Percentiles rank a stretch among this genome's conserved stretches.
These are phyloP conservation scores for Aphidius colemani DNA, from an alignment of 2,888 invertebrate species.

Conservation along the genomic window DNA sequence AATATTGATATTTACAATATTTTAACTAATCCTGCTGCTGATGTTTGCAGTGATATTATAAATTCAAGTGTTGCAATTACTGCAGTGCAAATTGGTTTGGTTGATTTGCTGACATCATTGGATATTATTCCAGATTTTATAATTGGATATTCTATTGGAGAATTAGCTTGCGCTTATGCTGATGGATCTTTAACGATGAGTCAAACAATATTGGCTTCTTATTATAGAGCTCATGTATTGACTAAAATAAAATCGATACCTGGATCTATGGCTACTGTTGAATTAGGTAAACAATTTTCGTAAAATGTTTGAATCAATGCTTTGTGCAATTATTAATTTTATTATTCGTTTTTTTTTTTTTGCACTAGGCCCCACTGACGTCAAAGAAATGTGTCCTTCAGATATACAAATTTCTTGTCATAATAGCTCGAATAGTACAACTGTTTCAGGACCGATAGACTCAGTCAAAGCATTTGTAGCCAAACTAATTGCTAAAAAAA, in stretches of 20 bases:
- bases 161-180: slow-evolving; percentile 93
- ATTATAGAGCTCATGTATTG: slow-evolving; percentile 46
- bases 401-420: slow-evolving; percentile 87
- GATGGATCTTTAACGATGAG: slow-evolving; percentile 75
- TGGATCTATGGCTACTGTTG: slow-evolving; percentile 90
- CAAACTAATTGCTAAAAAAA: slow-evolving; percentile 70
- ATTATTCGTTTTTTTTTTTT: too few species aligned
- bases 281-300: slow-evolving; percentile 61
- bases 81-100: slow-evolving; percentile 69
- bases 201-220: slow-evolving; percentile 50
- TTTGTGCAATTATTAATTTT: too few species aligned
- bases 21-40: slow-evolving; percentile 65
- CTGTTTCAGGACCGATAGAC: slow-evolving; percentile 83
- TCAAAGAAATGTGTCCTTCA: slow-evolving; percentile 71
- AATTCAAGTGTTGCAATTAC: slow-evolving; percentile 77
- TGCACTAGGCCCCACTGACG: slow-evolving; percentile 44
- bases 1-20: slow-evolving; percentile 69
- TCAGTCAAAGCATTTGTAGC: slow-evolving; percentile 70
- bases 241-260: too few species aligned
- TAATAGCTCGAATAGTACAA: slow-evolving; percentile 83
- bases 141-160: slow-evolving; percentile 92
- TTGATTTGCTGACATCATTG: slow-evolving; percentile 67
- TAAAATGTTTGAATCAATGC: too few species aligned
- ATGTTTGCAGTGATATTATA: slow-evolving; percentile 69
- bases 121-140: slow-evolving; percentile 74